Conservation (phyloP, 2,797 vertebrate species). For the Avahi laniger region DNA sequence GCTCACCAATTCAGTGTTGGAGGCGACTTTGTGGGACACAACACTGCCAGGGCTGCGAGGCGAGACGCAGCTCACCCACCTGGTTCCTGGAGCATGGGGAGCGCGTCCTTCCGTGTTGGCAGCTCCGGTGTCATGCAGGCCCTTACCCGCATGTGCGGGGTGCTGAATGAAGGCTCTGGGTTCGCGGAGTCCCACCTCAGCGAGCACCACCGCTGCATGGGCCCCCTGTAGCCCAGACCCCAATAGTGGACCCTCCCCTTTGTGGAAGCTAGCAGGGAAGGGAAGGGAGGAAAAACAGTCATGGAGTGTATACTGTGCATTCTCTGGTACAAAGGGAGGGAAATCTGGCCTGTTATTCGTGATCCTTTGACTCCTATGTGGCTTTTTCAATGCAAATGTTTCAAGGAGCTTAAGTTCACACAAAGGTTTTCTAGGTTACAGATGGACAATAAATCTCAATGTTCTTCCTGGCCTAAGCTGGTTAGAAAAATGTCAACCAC, state of each 20-base stretch:
- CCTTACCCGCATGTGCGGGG: no score
- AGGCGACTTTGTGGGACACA: background rate
- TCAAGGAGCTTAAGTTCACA: background rate
- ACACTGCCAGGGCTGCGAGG: background rate
- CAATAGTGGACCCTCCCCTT: background rate
- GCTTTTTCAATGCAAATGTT: background rate
- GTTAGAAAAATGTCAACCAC: background rate
- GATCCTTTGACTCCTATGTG: background rate
- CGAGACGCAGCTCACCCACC: background rate
- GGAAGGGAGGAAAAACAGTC: background rate
- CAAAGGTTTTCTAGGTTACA: background rate
- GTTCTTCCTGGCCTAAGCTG: background rate
- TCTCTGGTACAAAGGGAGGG: background rate
- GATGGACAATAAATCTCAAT: background rate
- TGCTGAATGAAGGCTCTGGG: background rate
- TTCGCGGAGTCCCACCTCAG: accelerated
- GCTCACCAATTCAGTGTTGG: background rate
- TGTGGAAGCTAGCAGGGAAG: background rate
- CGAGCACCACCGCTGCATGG: background rate
- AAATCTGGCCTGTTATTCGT: background rate
- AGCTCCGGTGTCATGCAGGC: no score
- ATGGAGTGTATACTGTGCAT: background rate
- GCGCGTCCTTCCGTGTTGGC: background rate
- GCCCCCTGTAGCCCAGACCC: background rate
- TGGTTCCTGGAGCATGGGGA: background rate